phyloP scores from a whole-genome alignment of 2,888 invertebrate genomes.

The Caradrina clavipalpis region DNA sequence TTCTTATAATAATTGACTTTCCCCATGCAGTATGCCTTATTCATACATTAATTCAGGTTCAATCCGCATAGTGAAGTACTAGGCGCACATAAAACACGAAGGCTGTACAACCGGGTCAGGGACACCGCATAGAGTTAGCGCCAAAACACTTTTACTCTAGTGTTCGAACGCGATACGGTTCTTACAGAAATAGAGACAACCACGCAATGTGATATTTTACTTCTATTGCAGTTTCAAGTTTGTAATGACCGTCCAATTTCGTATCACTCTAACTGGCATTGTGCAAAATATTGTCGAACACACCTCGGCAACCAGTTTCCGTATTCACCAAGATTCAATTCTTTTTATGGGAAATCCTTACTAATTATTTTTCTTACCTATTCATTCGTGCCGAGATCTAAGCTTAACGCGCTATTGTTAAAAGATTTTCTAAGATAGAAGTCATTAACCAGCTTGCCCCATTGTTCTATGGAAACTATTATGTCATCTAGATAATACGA shows the following conservation, averaged over 20 bases:
- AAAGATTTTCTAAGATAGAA: slow-evolving; percentile 62
- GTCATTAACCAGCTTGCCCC: slow-evolving; percentile 52
- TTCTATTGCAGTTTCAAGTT: slow-evolving; percentile 52
- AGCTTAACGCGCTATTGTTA: slow-evolving; percentile 67
- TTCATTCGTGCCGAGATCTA: slow-evolving; percentile 53
- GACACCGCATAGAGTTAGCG: slow-evolving; percentile 76
- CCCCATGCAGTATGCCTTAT: slow-evolving; percentile 37
- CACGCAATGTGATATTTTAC: slow-evolving; percentile 53
- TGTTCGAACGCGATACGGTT: slow-evolving; percentile 48
- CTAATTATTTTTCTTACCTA: slow-evolving; percentile 49
- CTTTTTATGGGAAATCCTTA: slow-evolving; percentile 56
- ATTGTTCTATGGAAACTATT: slow-evolving; percentile 70
- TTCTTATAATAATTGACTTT: slow-evolving; percentile 27
- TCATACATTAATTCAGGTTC: slow-evolving; percentile 59
- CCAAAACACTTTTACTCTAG: slow-evolving; percentile 71
- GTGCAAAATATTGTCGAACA: slow-evolving; percentile 57
- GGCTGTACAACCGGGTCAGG: slow-evolving; percentile 74
- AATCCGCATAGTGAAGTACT: slow-evolving; percentile 63
- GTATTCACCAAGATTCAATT: slow-evolving; percentile 29
- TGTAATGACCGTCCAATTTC: slow-evolving; percentile 62
- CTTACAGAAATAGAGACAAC: slow-evolving; percentile 42
- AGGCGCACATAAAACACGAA: slow-evolving; percentile 68
- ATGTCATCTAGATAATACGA: slow-evolving; percentile 66
- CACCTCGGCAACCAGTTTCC: slow-evolving; percentile 38
- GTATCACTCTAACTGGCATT: slow-evolving; percentile 54